Conservation (phyloP, 1,140 invertebrate genomes). For the Nylanderia fulva region DNA sequence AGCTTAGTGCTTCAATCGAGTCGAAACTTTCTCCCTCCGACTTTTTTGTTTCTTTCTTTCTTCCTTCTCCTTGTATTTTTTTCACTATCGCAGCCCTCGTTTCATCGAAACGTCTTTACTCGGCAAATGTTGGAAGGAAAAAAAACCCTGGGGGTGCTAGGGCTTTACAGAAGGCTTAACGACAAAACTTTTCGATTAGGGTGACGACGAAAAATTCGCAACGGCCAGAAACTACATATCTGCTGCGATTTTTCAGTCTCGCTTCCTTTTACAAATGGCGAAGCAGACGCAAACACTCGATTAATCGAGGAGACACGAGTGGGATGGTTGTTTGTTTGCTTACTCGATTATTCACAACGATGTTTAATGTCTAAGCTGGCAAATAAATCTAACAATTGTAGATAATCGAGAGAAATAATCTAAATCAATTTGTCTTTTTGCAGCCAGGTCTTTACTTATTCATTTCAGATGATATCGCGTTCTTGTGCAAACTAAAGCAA, state of each 20-base stretch:
- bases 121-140: constrained; percentile 24
- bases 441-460: neutral
- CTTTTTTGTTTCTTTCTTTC: constrained; percentile 26
- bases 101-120: constrained; percentile 54
- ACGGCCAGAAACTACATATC: constrained; percentile 26
- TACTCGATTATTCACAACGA: constrained; percentile 46
- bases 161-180: constrained; percentile 62
- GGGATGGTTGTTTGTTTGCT: constrained; percentile 15
- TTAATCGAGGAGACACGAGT: constrained; percentile 34
- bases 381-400: neutral
- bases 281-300: constrained; percentile 8
- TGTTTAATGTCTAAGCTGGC: constrained; percentile 8
- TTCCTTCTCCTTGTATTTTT: constrained; percentile 51
- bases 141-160: constrained; percentile 33
- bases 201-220: constrained; percentile 67
- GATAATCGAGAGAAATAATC: constrained; percentile 36
- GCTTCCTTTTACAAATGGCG: constrained; percentile 25
- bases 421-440: neutral
- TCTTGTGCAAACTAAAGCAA: neutral
- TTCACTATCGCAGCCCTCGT: constrained; percentile 24
- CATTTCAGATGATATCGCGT: neutral
- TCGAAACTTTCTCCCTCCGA: constrained; percentile 59
- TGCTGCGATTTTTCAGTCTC: neutral
- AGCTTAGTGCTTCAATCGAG: constrained; percentile 74
- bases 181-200: constrained; percentile 64